These are phyloP conservation scores for Myopa tessellatipennis DNA, from an alignment of 2,888 invertebrate genomes.

Conservation along the genomic window DNA sequence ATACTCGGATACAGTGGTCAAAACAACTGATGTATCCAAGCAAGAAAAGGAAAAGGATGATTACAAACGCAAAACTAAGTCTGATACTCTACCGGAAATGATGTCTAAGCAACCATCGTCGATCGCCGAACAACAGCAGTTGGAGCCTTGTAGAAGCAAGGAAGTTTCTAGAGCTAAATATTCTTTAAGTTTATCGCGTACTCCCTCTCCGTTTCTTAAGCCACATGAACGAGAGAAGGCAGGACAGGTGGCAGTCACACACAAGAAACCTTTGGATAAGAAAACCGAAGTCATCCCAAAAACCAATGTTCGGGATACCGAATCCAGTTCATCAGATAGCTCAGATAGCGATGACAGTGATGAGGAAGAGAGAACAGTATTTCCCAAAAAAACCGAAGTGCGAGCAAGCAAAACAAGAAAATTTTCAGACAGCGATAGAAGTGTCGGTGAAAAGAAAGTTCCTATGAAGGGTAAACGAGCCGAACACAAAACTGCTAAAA, in stretches of 20 bases:
- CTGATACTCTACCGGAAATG: constrained; percentile 46
- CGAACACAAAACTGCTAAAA: constrained; percentile 47
- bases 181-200: constrained; percentile 83
- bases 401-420: constrained; percentile 39
- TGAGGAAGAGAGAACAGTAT: constrained; percentile 48
- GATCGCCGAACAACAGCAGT: constrained; percentile 45
- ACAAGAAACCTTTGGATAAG: constrained; percentile 46
- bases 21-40: constrained; percentile 59
- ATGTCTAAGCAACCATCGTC: constrained; percentile 41
- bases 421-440: constrained; percentile 38
- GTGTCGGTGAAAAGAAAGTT: constrained; percentile 58
- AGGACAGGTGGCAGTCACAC: constrained; percentile 33
- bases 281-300: constrained; percentile 28
- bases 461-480: constrained; percentile 62
- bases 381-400: constrained; percentile 45
- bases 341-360: constrained; percentile 68
- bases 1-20: constrained; percentile 56
- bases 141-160: constrained; percentile 45
- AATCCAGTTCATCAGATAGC: constrained; percentile 69
- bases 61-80: constrained; percentile 27
- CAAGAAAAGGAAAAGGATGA: constrained; percentile 53
- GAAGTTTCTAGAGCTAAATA: constrained; percentile 68
- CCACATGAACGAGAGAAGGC: constrained; percentile 65
- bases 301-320: constrained; percentile 62
- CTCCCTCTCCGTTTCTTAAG: constrained; percentile 85